Evolutionary conservation across 2,113 vertebrate genomes (phyloP).

Genomic region (Paraplagusia blochii): DNA sequence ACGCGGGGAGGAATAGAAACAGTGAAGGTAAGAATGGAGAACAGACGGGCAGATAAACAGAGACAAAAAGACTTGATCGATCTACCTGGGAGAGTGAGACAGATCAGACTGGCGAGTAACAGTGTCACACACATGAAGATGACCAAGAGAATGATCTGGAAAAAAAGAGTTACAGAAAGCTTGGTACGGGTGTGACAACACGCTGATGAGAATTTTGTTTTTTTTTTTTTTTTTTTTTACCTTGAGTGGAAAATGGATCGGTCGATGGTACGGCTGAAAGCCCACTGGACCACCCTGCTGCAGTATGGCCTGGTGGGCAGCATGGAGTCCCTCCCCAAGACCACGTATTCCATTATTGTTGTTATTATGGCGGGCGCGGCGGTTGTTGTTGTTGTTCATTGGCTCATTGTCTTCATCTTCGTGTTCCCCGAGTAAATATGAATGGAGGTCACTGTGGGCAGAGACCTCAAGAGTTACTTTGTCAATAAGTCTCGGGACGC

Average conservation of each 20-base stretch:
- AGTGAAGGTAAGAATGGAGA: too few relatives aligned
- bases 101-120: conserved; percentile 90
- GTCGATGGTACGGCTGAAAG: conserved; percentile 93
- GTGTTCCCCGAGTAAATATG: conserved; percentile 92
- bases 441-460: conserved; percentile 88
- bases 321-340: conserved; percentile 91
- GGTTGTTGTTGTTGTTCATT: conserved; percentile 47
- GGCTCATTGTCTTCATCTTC: conserved; percentile 90
- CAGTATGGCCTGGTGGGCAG: conserved; percentile 94
- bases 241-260: conserved; percentile 88
- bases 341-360: conserved; percentile 88
- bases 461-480: neutral
- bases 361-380: conserved; percentile 75
- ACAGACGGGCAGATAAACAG: neutral
- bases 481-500: too few relatives aligned
- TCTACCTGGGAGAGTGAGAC: conserved; percentile 94
- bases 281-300: conserved; percentile 92
- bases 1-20: neutral
- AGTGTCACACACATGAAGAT: conserved; percentile 93
- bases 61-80: conserved; percentile 1
- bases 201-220: too few relatives aligned
- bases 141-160: conserved; percentile 89
- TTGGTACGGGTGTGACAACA: too few relatives aligned
- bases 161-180: neutral
- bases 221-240: conserved; percentile 56